A percentile compares a stretch with the other conserved stretches of the same genome.
phyloP scores from a whole-genome alignment of 1,140 invertebrate species.

The Nylanderia fulva region DNA sequence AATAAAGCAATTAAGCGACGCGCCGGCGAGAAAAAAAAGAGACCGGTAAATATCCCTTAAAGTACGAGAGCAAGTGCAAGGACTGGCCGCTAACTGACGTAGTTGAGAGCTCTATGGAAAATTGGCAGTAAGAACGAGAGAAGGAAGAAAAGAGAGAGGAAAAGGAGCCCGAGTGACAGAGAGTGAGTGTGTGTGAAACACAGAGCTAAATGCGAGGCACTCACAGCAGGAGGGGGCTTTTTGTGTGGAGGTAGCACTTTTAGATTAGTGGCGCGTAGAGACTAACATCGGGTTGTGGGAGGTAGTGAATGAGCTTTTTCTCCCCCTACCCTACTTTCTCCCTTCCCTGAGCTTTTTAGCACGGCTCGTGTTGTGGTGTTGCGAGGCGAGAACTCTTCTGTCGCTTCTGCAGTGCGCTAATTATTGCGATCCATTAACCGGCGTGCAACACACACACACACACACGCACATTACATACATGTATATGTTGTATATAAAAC shows the following conservation, averaged over 20 bases:
- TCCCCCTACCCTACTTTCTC: background rate
- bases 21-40: constrained; percentile 78
- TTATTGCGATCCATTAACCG: constrained; percentile 54
- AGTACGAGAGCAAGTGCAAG: constrained; percentile 68
- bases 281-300: constrained; percentile 73
- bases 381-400: constrained; percentile 65
- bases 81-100: constrained; percentile 69
- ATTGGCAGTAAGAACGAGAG: constrained; percentile 43
- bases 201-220: constrained; percentile 60
- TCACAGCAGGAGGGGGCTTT: constrained; percentile 68
- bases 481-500: too few species aligned
- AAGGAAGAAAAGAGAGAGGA: constrained; percentile 21
- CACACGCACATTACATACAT: too few species aligned
- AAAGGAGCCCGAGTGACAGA: constrained; percentile 10
- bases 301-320: constrained; percentile 75
- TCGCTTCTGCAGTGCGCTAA: constrained; percentile 66
- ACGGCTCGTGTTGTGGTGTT: constrained; percentile 61
- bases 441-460: constrained; percentile 37
- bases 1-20: constrained; percentile 73
- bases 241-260: constrained; percentile 74
- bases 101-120: constrained; percentile 69
- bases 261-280: constrained; percentile 74
- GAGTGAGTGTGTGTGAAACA: constrained; percentile 26
- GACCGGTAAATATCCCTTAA: constrained; percentile 82
- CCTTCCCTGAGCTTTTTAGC: constrained; percentile 76